Evolutionary conservation across 2,888 invertebrate species (phyloP).

Genomic region (Leptura quadrifasciata): DNA sequence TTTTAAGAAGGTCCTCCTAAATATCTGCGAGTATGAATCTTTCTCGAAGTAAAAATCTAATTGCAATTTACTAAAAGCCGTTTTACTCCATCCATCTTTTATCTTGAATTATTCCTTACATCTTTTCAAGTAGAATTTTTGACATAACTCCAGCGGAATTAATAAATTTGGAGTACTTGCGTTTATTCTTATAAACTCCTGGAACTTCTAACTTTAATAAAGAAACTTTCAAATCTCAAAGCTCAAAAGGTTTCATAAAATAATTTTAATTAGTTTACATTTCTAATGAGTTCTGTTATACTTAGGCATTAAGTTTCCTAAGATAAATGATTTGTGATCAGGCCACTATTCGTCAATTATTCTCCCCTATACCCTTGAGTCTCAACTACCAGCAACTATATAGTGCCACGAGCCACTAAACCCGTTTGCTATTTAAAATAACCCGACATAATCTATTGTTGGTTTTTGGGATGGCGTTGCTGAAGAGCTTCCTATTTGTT

Average conservation of each 20-base stretch:
- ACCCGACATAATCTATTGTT: slow-evolving; percentile 19
- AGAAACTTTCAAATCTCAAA: neutral
- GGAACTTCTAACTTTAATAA: neutral
- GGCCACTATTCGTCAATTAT: neutral
- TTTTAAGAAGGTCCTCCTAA: no score
- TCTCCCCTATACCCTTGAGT: neutral
- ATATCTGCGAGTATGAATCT: no score
- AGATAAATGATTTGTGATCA: neutral
- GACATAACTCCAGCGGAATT: no score
- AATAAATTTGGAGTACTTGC: no score
- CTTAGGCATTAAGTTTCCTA: neutral
- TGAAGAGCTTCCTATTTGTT: neutral
- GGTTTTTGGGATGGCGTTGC: neutral
- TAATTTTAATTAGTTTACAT: neutral
- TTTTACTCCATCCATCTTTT: no score
- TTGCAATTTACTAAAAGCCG: no score
- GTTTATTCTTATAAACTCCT: neutral
- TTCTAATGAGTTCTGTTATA: neutral
- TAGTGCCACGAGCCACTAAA: slow-evolving; percentile 5
- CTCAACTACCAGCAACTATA: neutral
- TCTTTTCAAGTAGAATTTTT: no score
- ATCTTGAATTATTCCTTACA: no score
- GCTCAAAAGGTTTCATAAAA: neutral
- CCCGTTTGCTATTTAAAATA: slow-evolving; percentile 4
- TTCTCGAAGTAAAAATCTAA: no score